A percentile compares a stretch with the other conserved stretches of the same genome.
Evolutionary conservation across 2,888 invertebrate genomes (phyloP).

Genomic region (Agapostemon virescens): DNA sequence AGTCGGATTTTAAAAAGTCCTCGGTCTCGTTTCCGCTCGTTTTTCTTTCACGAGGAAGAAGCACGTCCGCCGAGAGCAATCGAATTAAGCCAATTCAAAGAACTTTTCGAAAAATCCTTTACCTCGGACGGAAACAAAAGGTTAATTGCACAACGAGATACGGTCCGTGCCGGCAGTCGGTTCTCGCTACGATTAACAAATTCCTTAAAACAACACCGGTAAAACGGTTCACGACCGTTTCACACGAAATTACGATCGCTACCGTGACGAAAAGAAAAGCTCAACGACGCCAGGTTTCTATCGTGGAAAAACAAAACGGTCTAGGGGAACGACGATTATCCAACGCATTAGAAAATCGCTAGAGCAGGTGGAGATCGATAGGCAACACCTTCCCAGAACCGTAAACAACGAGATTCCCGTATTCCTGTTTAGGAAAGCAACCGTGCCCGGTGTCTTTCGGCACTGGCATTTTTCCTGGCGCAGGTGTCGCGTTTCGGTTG

Average conservation of each 20-base stretch:
- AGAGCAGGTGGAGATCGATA: slow-evolving; percentile 36
- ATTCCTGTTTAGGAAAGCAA: slow-evolving; percentile 20
- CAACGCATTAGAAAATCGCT: background rate
- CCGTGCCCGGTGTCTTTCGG: background rate
- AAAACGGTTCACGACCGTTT: slow-evolving; percentile 33
- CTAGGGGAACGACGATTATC: slow-evolving; percentile 3
- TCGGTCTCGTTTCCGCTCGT: background rate
- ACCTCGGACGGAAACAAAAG: background rate
- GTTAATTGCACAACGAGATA: slow-evolving; percentile 13
- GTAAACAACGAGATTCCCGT: slow-evolving; percentile 36
- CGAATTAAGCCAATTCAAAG: slow-evolving; percentile 17
- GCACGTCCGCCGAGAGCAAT: background rate
- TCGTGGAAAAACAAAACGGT: slow-evolving; percentile 19
- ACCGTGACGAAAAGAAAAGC: slow-evolving; percentile 32
- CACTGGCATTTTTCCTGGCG: background rate
- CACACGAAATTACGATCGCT: slow-evolving; percentile 13
- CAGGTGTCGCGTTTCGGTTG: slow-evolving; percentile 22
- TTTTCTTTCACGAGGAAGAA: background rate
- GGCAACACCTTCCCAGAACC: slow-evolving; percentile 46
- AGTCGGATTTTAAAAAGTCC: background rate
- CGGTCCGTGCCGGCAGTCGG: slow-evolving; percentile 2
- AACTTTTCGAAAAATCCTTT: slow-evolving; percentile 10
- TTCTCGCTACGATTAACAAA: background rate
- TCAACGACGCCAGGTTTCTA: background rate
- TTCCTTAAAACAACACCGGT: slow-evolving; percentile 28